Percentiles rank a stretch among this genome's conserved stretches.
These are phyloP conservation scores for Heliocidaris erythrogramma DNA, from an alignment of 35 echinoderm and acorn worm species.

Conservation along the genomic window DNA sequence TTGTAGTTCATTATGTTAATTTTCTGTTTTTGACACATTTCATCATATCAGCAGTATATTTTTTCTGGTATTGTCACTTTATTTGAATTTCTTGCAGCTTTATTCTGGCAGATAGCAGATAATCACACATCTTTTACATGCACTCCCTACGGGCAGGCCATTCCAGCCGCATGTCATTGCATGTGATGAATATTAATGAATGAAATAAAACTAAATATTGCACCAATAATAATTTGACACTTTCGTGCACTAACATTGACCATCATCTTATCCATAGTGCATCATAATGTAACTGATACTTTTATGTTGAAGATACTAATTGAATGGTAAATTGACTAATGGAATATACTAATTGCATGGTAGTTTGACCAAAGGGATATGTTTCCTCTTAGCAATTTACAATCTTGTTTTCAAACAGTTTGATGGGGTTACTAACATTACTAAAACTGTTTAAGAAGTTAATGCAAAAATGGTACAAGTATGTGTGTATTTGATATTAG, in stretches of 20 bases:
- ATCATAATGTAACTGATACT: neutral
- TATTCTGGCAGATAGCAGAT: constrained; percentile 1
- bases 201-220: neutral
- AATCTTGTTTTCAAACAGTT: neutral
- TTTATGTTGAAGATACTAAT: neutral
- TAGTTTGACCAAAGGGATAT: neutral
- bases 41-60: neutral
- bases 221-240: neutral
- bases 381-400: neutral
- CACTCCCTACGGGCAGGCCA: neutral
- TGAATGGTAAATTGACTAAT: neutral
- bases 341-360: neutral
- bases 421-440: neutral
- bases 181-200: neutral
- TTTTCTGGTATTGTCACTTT: too few relatives aligned
- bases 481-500: neutral
- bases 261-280: neutral
- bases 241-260: neutral
- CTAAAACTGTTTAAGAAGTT: neutral
- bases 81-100: neutral
- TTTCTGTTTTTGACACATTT: neutral
- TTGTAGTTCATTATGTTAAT: neutral
- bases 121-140: neutral
- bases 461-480: neutral
- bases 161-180: neutral